Evolutionary conservation across 2,888 invertebrate species (phyloP), one percentile per base, ranked within the genome.

Genomic region (Phyllotreta cruciferae): DNA sequence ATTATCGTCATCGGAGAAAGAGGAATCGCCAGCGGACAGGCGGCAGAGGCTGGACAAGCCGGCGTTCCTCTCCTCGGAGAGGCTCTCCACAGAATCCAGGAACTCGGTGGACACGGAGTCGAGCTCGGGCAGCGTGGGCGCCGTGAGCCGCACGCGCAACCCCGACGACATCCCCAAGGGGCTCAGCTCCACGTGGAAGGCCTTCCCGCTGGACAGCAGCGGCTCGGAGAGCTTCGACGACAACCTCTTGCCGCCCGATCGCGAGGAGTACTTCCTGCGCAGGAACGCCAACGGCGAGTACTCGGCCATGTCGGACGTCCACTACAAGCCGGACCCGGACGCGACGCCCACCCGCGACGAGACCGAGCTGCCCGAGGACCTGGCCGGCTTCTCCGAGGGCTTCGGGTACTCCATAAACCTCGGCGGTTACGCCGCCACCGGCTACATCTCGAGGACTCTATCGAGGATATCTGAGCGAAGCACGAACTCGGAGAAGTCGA

Each of bases 381-480:
- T 91, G 1, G 89, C 87, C 63, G 90, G 91, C 78, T 91, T 91
- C 74, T 89, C 91, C 1, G 85, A 88, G 0, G 88, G 88, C 67
- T 90, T 92, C 77, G 86, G 89, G 36, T 92, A 92, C 79, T 90
- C 92, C 6, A 80, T 85, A 70, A 85, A 87, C 60, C 84, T 91
- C 53, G 85, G 87, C 50, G 66, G 62, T n/a, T 76, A 74, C 55
- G 63, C 73, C 3, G 74, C 73, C 5, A 89, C 89, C 47, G 89
- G 89, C 50, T 93, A 91, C 80, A 77, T 90, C 14, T n/a, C n/a
- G n/a, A 85, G 94, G 45, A 94, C 94, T 0, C 83, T 94, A 35
- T 93, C 93, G 0, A 84, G 94, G 66, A 94, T 94, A 76, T 94
- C 93, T 0, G 94, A 94, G 81, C 85, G 93, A 45, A 94, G 93